Evolutionary conservation across 2,113 vertebrate species (phyloP), one percentile per base, ranked within the genome.

Genomic region (Stictonetta naevosa): DNA sequence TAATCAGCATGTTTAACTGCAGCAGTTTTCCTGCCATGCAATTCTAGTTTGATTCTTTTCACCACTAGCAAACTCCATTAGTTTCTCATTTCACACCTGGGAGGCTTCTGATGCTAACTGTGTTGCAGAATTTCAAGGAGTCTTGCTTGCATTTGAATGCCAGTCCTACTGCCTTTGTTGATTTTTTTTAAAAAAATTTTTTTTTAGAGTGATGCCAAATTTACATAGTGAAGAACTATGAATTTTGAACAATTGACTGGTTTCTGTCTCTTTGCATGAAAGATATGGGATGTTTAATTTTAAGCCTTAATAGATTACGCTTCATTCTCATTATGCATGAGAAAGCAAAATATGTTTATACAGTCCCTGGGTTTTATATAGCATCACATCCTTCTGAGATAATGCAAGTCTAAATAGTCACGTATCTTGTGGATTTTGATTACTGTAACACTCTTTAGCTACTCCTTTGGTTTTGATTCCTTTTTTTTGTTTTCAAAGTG

Each of bases 41-140:
- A 20, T 77, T 73, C 6, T 2, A 6, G 38, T 46, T 78, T 72
- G 52, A 59, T 66, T 78, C 73, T 88, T 78, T 53, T 83, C 52
- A 79, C 66, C 11, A 10, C 44, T 72, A 46, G 68, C 72, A 79
- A 58, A 72, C 77, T 83, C 72, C 48, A 64, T 79, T 71, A 78
- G 36, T 86, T 82, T 73, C 90, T 92, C 59, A 91, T 90, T 92
- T 86, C 93, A 86, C 77, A 78, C 73, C 60, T 90, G 77, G 83
- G 38, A 82, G 72, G n/a, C 46, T 92, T 83, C 79, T 83, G 79
- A 73, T 83, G 58, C 52, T 83, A 92, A 72, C 64, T 40, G 44
- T 19, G 36, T 83, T 67, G 59, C 63, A 67, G 68, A 69, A 72
- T 80, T 86, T 78, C 64, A 82, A 77, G 60, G 52, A 82, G 48